Evolutionary conservation across 2,888 invertebrate genomes (phyloP), one percentile per base, ranked within the genome.

Genomic region (Pheosia gnoma): DNA sequence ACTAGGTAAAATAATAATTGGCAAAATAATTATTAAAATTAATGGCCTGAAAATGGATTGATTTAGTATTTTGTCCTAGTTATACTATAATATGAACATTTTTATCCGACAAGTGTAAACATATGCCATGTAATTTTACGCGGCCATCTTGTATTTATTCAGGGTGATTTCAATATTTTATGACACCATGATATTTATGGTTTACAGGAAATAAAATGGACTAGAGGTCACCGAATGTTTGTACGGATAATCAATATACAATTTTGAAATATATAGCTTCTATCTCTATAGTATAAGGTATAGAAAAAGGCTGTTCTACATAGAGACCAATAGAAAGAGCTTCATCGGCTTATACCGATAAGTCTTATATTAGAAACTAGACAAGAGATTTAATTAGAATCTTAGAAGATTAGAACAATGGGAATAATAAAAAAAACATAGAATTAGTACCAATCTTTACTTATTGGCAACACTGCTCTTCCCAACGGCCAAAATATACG

Each of bases 151-250:
- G 58, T 62, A 65, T 63, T 57, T 58, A 59, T 60, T 53, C 62
- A 54, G 45, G 45, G 11, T 45, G 8, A 45, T 51, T 13, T 13
- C 9, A 3, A 53, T 53, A 53, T 53, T 76, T 74, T 75, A 72
- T 65, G 58, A 53, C 45, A 60, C 64, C 62, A 67, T 74, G 58
- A 75, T 77, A 68, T 63, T 57, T 62, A 61, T 64, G 62, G 63
- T 74, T 75, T 65, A 71, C 68, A 61, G 63, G 61, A 63, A 65
- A 67, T 65, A 69, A 67, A 76, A 71, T 53, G 69, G 63, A 61
- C 71, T 59, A 58, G 58, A 62, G 63, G 65, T 66, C 59, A 53
- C 36, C 8, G 43, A 63, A 60, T 53, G 62, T 53, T 60, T 66
- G 64, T 61, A 57, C 65, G 58, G 60, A 59, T 59, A 47, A 65